These are phyloP conservation scores for Julus scandinavius DNA, from an alignment of 2,888 invertebrate species.

Conservation along the genomic window DNA sequence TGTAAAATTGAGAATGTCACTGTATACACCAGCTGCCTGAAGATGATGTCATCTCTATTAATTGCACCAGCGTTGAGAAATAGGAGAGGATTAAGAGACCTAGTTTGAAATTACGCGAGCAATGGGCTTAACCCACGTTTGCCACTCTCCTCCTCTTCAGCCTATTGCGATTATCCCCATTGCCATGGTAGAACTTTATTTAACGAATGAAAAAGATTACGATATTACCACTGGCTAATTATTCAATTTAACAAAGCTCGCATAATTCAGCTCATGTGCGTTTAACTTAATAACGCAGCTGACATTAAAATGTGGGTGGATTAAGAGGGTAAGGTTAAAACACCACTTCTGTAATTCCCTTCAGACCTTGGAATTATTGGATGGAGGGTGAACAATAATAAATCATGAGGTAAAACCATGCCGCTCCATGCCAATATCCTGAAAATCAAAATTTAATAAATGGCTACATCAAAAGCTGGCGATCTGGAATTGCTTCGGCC, in stretches of 20 bases:
- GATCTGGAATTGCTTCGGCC: neutral
- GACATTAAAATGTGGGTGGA: conserved; percentile 31
- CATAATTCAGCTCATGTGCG: conserved; percentile 8
- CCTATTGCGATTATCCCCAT: neutral
- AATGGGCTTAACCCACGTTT: neutral
- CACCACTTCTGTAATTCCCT: conserved; percentile 17
- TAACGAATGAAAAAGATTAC: neutral
- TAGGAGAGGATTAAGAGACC: neutral
- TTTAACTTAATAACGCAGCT: conserved; percentile 28
- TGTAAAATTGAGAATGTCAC: neutral
- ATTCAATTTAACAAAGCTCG: conserved; percentile 45
- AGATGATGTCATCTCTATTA: conserved; percentile 28
- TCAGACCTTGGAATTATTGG: conserved; percentile 20
- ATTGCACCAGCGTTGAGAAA: neutral
- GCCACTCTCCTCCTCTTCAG: neutral
- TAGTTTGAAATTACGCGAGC: neutral
- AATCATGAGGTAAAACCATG: conserved; percentile 25
- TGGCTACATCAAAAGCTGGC: neutral
- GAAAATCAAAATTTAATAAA: conserved; percentile 45
- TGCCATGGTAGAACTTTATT: neutral
- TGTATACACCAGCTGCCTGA: neutral
- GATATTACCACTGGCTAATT: neutral
- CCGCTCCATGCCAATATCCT: conserved; percentile 23
- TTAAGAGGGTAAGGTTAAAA: conserved; percentile 46
- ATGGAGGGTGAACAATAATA: conserved; percentile 11